A percentile compares a stretch with the other conserved stretches of the same genome.
Conservation (phyloP, 2,797 vertebrate species). For the Fratercula arctica region DNA sequence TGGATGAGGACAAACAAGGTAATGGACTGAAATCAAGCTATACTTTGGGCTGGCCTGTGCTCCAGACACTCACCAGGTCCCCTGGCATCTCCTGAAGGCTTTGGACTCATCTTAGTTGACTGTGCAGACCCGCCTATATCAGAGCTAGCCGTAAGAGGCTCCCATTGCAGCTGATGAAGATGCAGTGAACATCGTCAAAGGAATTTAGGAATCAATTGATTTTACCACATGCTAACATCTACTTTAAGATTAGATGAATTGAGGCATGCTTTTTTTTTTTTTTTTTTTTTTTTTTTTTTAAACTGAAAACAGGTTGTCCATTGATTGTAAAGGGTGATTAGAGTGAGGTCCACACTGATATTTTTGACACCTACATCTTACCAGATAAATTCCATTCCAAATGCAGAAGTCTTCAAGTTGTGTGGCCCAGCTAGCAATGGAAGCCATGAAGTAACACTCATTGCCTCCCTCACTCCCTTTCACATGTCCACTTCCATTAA, state of each 20-base stretch:
- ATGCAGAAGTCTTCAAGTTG: background rate
- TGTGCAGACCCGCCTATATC: background rate
- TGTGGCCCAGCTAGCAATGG: background rate
- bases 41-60: background rate
- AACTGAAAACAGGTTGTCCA: background rate
- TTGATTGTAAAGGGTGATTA: background rate
- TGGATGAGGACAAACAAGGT: background rate
- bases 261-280: background rate
- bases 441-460: background rate
- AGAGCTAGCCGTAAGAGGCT: background rate
- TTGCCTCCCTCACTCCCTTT: background rate
- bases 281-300: too few species aligned
- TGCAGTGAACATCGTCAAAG: background rate
- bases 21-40: background rate
- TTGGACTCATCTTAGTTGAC: background rate
- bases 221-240: background rate
- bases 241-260: background rate
- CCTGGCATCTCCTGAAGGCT: background rate
- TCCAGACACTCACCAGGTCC: background rate
- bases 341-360: background rate
- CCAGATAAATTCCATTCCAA: background rate
- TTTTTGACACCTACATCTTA: background rate
- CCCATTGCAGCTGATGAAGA: background rate
- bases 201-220: background rate
- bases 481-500: background rate